Evolutionary conservation across 2,888 invertebrate species (phyloP).

Genomic region (Conomelus anceps): DNA sequence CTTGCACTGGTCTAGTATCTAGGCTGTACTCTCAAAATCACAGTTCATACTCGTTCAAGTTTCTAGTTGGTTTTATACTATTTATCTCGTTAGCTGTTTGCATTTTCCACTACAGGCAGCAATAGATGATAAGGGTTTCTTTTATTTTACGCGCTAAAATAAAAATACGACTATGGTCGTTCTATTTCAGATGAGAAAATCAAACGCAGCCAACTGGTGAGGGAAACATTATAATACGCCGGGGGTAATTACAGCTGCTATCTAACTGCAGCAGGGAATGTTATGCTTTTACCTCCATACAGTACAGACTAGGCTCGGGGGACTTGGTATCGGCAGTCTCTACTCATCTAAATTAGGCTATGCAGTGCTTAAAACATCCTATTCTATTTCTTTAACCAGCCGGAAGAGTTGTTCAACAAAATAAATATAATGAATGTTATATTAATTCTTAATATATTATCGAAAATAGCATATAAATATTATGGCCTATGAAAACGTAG

Average conservation of each 20-base stretch:
- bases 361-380: not conserved
- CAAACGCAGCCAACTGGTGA: not conserved
- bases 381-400: not conserved
- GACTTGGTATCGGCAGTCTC: not conserved
- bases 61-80: not conserved
- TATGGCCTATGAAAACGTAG: too few species aligned
- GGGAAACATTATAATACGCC: not conserved
- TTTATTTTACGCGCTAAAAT: not conserved
- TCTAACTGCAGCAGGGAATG: not conserved
- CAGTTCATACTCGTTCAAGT: not conserved
- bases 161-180: not conserved
- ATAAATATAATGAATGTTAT: not conserved
- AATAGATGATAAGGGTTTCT: not conserved
- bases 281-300: not conserved
- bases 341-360: not conserved
- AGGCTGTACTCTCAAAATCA: not conserved
- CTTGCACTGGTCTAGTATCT: not conserved
- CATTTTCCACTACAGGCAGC: not conserved
- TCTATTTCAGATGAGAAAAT: not conserved
- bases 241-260: not conserved
- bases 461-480: not conserved
- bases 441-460: not conserved
- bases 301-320: not conserved
- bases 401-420: not conserved
- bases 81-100: not conserved